Percentiles rank a stretch among this genome's conserved stretches.
phyloP scores from a whole-genome alignment of 2,888 invertebrate genomes.

The Ischnus inquisitorius region DNA sequence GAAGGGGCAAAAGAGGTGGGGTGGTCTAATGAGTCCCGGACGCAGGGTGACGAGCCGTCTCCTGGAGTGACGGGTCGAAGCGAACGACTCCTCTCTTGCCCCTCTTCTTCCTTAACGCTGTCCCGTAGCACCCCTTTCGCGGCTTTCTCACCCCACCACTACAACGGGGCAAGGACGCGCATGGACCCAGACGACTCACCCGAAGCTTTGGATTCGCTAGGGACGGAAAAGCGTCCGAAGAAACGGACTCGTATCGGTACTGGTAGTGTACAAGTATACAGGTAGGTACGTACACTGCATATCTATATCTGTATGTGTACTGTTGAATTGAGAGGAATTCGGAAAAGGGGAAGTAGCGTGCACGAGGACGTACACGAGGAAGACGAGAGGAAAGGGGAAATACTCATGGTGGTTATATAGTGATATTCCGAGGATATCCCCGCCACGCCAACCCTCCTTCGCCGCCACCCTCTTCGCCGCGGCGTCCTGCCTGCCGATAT shows the following conservation, averaged over 20 bases:
- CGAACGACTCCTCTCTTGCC: slow-evolving; percentile 66
- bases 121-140: slow-evolving; percentile 48
- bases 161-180: slow-evolving; percentile 23
- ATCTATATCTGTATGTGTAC: slow-evolving; percentile 40
- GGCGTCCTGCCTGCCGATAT: slow-evolving; percentile 79
- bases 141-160: slow-evolving; percentile 42
- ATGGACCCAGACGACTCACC: slow-evolving; percentile 46
- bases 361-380: slow-evolving; percentile 48
- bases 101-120: slow-evolving; percentile 19
- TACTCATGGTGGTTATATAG: slow-evolving; percentile 30
- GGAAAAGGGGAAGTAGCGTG: slow-evolving; percentile 48
- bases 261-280: slow-evolving; percentile 20
- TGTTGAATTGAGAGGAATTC: slow-evolving; percentile 52
- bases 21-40: slow-evolving; percentile 77
- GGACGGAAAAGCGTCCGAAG: slow-evolving; percentile 53
- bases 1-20: slow-evolving; percentile 41
- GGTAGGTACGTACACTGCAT: slow-evolving; percentile 15
- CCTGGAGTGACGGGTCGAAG: slow-evolving; percentile 75
- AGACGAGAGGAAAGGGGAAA: slow-evolving; percentile 58
- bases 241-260: slow-evolving; percentile 40
- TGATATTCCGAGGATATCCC: slow-evolving; percentile 32
- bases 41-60: slow-evolving; percentile 78
- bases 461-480: slow-evolving; percentile 38
- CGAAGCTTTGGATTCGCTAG: slow-evolving; percentile 61
- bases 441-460: slow-evolving; percentile 44